These are phyloP conservation scores for Andricus curvator DNA, from an alignment of 2,888 invertebrate genomes.

Conservation along the genomic window DNA sequence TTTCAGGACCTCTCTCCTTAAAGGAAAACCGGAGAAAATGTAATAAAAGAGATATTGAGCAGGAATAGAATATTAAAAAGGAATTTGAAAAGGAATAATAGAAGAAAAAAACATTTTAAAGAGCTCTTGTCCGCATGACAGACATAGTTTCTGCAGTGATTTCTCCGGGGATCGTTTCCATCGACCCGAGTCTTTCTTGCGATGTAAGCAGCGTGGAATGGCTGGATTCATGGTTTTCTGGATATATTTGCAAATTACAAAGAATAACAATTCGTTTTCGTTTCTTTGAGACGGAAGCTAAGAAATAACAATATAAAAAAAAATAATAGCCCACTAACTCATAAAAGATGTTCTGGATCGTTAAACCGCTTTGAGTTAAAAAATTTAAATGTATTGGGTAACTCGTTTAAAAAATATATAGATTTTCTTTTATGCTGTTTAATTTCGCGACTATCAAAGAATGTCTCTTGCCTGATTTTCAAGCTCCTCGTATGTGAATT, in stretches of 20 bases:
- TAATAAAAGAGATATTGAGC: slow-evolving; percentile 33
- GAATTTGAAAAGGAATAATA: slow-evolving; percentile 3
- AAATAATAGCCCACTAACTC: not conserved
- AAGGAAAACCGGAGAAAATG: slow-evolving; percentile 14
- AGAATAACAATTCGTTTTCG: not conserved
- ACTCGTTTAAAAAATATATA: not conserved
- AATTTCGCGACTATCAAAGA: not conserved
- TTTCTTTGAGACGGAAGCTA: not conserved
- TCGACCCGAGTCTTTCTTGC: slow-evolving; percentile 16
- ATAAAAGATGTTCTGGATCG: slow-evolving; percentile 32
- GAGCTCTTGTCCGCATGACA: slow-evolving; percentile 26
- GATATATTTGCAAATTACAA: not conserved
- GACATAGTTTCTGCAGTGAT: slow-evolving; percentile 39
- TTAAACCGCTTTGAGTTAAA: not conserved
- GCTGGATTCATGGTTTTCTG: not conserved
- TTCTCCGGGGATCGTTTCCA: slow-evolving; percentile 36
- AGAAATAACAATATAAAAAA: not conserved
- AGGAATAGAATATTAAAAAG: slow-evolving; percentile 37
- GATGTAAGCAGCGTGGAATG: slow-evolving; percentile 3
- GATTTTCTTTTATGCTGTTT: not conserved
- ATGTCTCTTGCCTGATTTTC: not conserved
- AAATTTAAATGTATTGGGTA: not conserved
- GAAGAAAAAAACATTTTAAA: slow-evolving; percentile 19
- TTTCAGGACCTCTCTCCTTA: not conserved
- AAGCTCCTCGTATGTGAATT: not conserved